Conservation (phyloP, 2,113 vertebrate species). For the Aleadryas rufinucha region DNA sequence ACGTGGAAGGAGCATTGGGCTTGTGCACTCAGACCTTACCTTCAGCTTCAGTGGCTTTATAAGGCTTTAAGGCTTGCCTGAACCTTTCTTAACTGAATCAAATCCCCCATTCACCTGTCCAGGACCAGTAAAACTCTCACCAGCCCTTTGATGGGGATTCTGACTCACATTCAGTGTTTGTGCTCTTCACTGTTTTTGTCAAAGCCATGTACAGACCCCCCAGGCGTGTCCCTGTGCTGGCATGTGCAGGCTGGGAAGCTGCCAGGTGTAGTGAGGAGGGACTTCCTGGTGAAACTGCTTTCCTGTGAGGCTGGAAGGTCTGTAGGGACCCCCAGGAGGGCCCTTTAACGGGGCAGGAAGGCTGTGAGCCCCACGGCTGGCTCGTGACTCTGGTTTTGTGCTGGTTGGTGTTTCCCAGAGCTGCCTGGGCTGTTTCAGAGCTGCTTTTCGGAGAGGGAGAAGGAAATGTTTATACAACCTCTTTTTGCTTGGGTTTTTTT, state of each 20-base stretch:
- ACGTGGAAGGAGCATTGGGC: not conserved
- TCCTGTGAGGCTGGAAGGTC: not conserved
- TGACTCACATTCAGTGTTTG: not conserved
- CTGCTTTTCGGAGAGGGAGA: not conserved
- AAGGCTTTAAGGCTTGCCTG: not conserved
- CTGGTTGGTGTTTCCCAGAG: not conserved
- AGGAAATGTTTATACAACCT: not conserved
- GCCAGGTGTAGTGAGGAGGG: not conserved
- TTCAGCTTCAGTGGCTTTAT: not conserved
- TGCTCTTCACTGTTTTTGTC: not conserved
- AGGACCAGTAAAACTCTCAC: not conserved
- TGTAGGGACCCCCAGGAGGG: not conserved
- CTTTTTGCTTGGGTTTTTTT: not conserved
- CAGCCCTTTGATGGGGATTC: not conserved
- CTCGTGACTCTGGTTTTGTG: not conserved
- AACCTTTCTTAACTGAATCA: not conserved
- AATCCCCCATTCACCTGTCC: not conserved
- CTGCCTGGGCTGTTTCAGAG: not conserved
- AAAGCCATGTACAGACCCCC: not conserved
- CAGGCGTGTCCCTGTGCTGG: fast-evolving
- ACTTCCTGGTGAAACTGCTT: not conserved
- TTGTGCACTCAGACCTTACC: not conserved
- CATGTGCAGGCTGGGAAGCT: not conserved
- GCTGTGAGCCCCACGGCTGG: not conserved
- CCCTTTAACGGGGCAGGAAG: not conserved